Conservation (phyloP, 2,797 vertebrate genomes). For the Austrolebias charrua region DNA sequence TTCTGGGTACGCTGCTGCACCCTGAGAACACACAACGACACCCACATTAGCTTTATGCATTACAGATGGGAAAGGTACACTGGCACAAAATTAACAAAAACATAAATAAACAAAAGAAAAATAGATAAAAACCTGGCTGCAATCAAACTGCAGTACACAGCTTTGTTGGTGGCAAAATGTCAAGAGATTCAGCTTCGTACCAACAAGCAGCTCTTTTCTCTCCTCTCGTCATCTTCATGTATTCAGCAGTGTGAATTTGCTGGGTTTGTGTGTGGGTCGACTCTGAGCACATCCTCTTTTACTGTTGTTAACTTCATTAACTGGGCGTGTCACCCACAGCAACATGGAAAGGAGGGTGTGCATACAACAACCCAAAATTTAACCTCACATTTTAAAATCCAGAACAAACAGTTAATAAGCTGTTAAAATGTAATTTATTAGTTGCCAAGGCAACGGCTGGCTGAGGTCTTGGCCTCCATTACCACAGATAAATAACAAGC, state of each 20-base stretch:
- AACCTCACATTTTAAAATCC: neutral
- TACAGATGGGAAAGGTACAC: neutral
- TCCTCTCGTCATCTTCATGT: constrained; percentile 14
- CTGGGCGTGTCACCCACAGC: neutral
- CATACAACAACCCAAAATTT: neutral
- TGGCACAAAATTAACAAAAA: neutral
- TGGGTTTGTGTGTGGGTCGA: constrained; percentile 16
- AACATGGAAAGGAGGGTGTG: neutral
- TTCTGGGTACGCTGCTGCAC: constrained; percentile 95
- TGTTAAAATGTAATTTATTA: constrained; percentile 30
- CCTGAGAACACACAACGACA: constrained; percentile 71
- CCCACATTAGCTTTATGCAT: neutral
- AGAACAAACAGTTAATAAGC: neutral
- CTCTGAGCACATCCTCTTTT: constrained; percentile 8
- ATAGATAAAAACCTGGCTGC: constrained; percentile 10
- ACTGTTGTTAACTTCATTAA: neutral
- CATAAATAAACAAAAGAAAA: constrained; percentile 5
- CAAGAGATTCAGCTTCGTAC: constrained; percentile 19
- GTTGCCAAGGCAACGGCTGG: constrained; percentile 42
- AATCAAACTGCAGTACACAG: constrained; percentile 13
- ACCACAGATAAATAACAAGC: constrained; percentile 59
- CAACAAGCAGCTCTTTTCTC: constrained; percentile 12
- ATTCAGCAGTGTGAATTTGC: constrained; percentile 14
- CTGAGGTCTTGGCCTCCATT: constrained; percentile 34
- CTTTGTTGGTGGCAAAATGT: constrained; percentile 18